Evolutionary conservation across 2,113 vertebrate species (phyloP), one percentile per base, ranked within the genome.

Genomic region (Heterocephalus glaber): DNA sequence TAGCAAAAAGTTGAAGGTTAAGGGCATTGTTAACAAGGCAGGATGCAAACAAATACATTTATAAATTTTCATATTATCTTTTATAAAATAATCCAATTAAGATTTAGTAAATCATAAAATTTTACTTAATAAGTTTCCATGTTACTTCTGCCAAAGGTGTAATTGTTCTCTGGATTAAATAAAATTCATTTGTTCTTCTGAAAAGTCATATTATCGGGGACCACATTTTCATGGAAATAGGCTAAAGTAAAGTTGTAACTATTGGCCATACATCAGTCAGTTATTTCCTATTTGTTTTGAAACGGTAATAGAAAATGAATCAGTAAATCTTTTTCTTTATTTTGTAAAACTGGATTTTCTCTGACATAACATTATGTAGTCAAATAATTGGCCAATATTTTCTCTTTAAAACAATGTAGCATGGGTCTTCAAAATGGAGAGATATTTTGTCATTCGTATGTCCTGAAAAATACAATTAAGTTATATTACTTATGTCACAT

Each of bases 141-240:
- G 9, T 86, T 91, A 60, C 52, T 89, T 89, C 35, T 93, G n/a
- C 24, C 33, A 87, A 90, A 54, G 22, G 22, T 79, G 1, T 68
- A 41, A 82, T 96, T 95, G 28, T 90, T 92, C 80, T 41, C n/a
- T 92, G 65, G 28, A 83, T 47, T 93, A 81, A 90, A 66, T 77
- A 92, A 91, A 89, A 90, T 74, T 49, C n/a, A n/a, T 72, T 19
- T 79, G 16, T 1, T 84, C 87, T 89, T 82, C 70, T 74, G 28
- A 33, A 83, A 72, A 56, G 17, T 49, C 35, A 77, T 38, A 0
- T 16, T 79, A 8, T 1, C 28, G 4, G 49, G 30, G n/a, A 66
- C 35, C 30, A 47, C 52, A 56, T 83, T 92, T 95, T 84, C 94
- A 77, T 90, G 49, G 19, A 83, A 76, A 7, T 47, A n/a, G 35